Evolutionary conservation across 2,888 invertebrate genomes (phyloP).

Genomic region (Parasteatoda lunata): DNA sequence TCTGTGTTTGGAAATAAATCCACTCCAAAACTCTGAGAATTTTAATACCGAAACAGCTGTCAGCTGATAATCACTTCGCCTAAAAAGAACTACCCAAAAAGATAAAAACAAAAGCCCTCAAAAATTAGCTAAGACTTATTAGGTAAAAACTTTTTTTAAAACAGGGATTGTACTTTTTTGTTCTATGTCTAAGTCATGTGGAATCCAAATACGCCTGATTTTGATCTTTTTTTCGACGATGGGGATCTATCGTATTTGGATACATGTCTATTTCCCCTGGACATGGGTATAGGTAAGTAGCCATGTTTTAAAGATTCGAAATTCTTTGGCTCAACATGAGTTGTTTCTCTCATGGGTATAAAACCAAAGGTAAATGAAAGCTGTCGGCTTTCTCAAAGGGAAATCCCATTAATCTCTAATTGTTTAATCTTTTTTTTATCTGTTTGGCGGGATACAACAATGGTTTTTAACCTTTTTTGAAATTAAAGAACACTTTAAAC

Average conservation of each 20-base stretch:
- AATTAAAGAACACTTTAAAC: no score
- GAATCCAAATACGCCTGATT: slow-evolving; percentile 1
- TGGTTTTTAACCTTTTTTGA: no score
- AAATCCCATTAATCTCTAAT: no score
- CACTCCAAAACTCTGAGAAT: background rate
- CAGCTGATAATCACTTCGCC: slow-evolving; percentile 1
- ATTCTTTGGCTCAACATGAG: background rate
- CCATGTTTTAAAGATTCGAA: background rate
- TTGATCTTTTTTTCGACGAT: slow-evolving; percentile 43
- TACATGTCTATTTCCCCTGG: slow-evolving; percentile 8
- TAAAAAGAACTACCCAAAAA: background rate
- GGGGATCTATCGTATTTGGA: slow-evolving; percentile 33
- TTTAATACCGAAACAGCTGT: background rate
- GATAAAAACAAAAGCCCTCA: background rate
- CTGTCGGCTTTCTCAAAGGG: background rate
- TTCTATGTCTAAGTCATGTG: background rate
- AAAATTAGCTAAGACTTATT: background rate
- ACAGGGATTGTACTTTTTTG: background rate
- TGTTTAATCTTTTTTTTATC: no score
- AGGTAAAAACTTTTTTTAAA: background rate
- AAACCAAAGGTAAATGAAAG: background rate
- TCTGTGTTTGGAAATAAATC: background rate
- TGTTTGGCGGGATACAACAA: no score
- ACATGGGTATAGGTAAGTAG: slow-evolving; percentile 6
- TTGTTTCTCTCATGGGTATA: background rate